phyloP scores from a whole-genome alignment of 1,140 invertebrate genomes.

The Brachionus rubens region DNA sequence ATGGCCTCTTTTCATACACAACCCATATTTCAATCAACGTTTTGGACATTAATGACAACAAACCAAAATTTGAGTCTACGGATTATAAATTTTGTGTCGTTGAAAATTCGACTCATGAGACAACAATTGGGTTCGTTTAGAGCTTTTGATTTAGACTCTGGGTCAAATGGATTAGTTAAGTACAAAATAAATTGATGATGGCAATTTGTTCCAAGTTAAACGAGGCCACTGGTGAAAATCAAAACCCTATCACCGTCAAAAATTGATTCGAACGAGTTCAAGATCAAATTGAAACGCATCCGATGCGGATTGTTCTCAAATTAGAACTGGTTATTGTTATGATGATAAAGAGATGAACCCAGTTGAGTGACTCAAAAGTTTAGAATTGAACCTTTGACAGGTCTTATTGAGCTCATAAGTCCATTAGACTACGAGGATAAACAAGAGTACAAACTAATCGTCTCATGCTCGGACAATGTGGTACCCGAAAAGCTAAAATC shows the following conservation, averaged over 20 bases:
- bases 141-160: slow-evolving; percentile 27
- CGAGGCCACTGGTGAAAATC: slow-evolving; percentile 14
- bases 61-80: slow-evolving; percentile 8
- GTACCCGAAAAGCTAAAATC: background rate
- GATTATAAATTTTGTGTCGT: slow-evolving; percentile 40
- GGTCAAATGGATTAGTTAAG: slow-evolving; percentile 29
- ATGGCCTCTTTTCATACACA: slow-evolving; percentile 21
- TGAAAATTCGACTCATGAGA: background rate
- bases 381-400: slow-evolving; percentile 34
- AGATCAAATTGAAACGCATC: background rate
- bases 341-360: background rate
- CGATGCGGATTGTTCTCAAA: slow-evolving; percentile 8
- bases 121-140: background rate
- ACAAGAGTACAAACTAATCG: slow-evolving; percentile 5
- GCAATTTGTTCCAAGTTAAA: slow-evolving; percentile 5
- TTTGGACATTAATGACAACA: slow-evolving; percentile 34
- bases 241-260: background rate
- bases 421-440: slow-evolving; percentile 33
- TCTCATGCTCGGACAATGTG: slow-evolving; percentile 33
- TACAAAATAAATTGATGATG: background rate
- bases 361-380: slow-evolving; percentile 19
- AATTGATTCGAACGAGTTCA: slow-evolving; percentile 21
- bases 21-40: slow-evolving; percentile 26
- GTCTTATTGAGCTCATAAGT: background rate
- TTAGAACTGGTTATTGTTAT: slow-evolving; percentile 13